Base-by-base conservation (phyloP, 2,797 vertebrate species). In the Erethizon dorsatum region DNA sequence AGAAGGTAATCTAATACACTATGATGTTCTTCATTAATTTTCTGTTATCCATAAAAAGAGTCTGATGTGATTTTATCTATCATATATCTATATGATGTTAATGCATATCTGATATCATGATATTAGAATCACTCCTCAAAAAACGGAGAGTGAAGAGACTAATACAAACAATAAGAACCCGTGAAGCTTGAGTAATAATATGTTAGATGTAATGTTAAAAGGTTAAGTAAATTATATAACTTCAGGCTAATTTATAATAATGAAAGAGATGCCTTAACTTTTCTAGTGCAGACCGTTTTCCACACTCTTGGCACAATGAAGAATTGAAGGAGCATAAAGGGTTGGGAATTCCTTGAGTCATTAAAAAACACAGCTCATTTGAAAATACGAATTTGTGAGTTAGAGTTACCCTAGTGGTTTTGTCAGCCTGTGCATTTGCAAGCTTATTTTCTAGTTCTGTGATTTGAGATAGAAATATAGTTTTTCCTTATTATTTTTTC, bases 381-480 rank as follows among this genome's bases (percentile, higher is more conserved):
- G n/a, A 61, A 96, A 78, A 93, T 5, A 7, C 47, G 24, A 83
- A 50, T 67, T 50, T 90, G 18, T 93, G 28, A 86, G 1, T 93
- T 75, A 52, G 41, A 92, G 54, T n/a, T 41, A 63, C 2, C 15
- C 7, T 54, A 75, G 31, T 75, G 28, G 1, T 57, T 96, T 84
- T 67, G 11, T 80, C 75, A 84, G 57, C 13, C 61, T 91, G 24
- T 45, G 12, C 28, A 28, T 73, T 47, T n/a, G 24, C 5, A 83
- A 41, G n/a, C 3, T 79, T 77, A 54, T 88, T 82, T 97, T 82
- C 20, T 10, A 91, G 18, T 45, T 87, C 15, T 89, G 83, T 82
- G 61, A 67, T 78, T 28, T 87, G 41, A 96, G 77, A 80, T 26
- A 65, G 28, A 90, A 96, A 75, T 88, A 85, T 0, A 61, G 15